Conservation (phyloP, 2,113 vertebrate genomes). For the Antidorcas marsupialis region DNA sequence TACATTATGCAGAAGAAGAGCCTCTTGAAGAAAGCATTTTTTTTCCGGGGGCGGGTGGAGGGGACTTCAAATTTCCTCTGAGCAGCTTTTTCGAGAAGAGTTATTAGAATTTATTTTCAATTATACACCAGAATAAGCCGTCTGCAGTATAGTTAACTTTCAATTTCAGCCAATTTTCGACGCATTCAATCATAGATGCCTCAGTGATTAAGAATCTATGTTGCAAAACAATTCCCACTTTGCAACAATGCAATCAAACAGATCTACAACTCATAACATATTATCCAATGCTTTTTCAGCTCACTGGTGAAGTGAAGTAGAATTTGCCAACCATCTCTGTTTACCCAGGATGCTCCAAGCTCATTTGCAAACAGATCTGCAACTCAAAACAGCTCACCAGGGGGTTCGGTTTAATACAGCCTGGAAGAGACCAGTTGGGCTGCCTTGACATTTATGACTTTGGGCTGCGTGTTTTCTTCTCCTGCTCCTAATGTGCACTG, state of each 20-base stretch:
- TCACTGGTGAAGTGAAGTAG: conserved; percentile 82
- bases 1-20: conserved; percentile 41
- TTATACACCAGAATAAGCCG: conserved; percentile 88
- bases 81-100: conserved; percentile 81
- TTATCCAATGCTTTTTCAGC: conserved; percentile 83
- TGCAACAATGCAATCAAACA: conserved; percentile 88
- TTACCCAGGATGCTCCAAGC: conserved; percentile 70
- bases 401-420: not conserved
- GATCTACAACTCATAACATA: conserved; percentile 86
- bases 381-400: conserved; percentile 68
- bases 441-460: not conserved
- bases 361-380: conserved; percentile 80
- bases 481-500: not conserved
- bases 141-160: conserved; percentile 87
- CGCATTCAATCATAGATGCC: conserved; percentile 87
- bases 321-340: conserved; percentile 78
- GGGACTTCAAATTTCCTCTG: conserved; percentile 76
- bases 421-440: not conserved
- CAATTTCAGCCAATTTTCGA: conserved; percentile 87
- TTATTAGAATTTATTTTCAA: conserved; percentile 91
- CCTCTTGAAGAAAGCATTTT: conserved; percentile 34
- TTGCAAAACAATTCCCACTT: conserved; percentile 90
- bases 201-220: conserved; percentile 88
- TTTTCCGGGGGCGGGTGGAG: not conserved
- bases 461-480: not conserved